Base-by-base conservation (phyloP, 1,140 invertebrate species). In the Leptinotarsa lineolata region DNA sequence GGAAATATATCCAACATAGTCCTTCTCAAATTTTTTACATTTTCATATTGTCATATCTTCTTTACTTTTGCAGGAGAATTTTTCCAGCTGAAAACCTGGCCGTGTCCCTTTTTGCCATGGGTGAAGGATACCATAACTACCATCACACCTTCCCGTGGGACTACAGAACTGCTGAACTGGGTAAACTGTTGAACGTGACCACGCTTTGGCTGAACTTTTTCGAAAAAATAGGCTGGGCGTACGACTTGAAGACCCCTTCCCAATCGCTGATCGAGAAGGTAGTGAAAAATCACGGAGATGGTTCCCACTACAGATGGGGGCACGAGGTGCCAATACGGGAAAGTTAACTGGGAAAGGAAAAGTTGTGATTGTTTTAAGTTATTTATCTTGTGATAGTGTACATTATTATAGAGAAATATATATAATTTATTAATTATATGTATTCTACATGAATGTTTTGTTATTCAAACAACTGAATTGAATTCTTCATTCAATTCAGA, bases 91-190 rank as follows among this genome's bases (percentile, higher is more conserved):
- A 92, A 83, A 92, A 90, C 79, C 82, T 85, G 71, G 83, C 84
- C 4, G 90, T 92, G 0, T 87, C 90, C 0, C 74, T 90, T 3
- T 76, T 91, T 15, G 84, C 88, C 3, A 84, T 89, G 75, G 90
- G 90, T 0, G 92, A 94, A 85, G 94, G 94, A 18, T 95, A 93
- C 90, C 95, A 97, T 84, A 97, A 96, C 85, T 97, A 95, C 84
- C 95, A 97, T 82, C 95, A 97, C 83, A 91, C 91, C 0, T 97
- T 97, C 84, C 95, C 95, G 1, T 94, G 92, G 86, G 94, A 96
- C 85, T 92, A 96, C 83, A 90, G 91, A 76, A 89, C 93, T 18
- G 87, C 92, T 0, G 92, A 94, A 82, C 80, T 91, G 0, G 86
- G 86, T 0, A 72, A 81, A 60, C 87, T 61, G 73, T 79, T 16